A percentile compares a stretch with the other conserved stretches of the same genome.
phyloP scores from a whole-genome alignment of 2,797 vertebrate genomes.

The Lates japonicus region DNA sequence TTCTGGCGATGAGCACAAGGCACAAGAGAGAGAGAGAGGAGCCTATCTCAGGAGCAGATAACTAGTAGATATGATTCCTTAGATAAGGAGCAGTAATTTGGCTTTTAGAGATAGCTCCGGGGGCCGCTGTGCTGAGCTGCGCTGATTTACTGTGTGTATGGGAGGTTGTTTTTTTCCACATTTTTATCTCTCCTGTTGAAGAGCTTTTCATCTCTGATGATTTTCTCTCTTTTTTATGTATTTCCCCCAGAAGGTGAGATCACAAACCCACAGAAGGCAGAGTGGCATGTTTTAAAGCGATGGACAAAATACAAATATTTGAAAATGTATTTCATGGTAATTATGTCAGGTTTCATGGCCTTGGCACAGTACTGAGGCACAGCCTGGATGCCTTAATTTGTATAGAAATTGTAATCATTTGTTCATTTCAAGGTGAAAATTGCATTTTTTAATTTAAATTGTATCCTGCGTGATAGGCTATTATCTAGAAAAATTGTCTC shows the following conservation, averaged over 20 bases:
- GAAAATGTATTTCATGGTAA: constrained; percentile 99
- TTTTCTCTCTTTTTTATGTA: constrained; percentile 91
- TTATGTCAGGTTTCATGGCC: constrained; percentile 99
- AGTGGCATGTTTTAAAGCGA: constrained; percentile 95
- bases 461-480: constrained; percentile 99
- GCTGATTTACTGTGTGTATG: constrained; percentile 86
- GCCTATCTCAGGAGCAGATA: constrained; percentile 89
- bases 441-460: constrained; percentile 99
- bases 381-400: constrained; percentile 99
- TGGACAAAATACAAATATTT: constrained; percentile 99
- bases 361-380: constrained; percentile 96
- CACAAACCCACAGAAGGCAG: constrained; percentile 89
- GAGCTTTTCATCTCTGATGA: constrained; percentile 90
- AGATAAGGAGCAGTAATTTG: constrained; percentile 97
- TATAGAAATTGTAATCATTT: constrained; percentile 99
- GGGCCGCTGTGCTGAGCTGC: constrained; percentile 88
- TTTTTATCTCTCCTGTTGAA: constrained; percentile 93
- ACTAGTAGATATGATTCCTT: constrained; percentile 95
- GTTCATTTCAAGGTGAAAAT: constrained; percentile 99
- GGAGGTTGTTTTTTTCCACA: constrained; percentile 85
- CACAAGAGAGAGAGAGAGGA: constrained; percentile 73
- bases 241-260: constrained; percentile 96
- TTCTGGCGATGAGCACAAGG: constrained; percentile 84
- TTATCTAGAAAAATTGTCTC: constrained; percentile 99
- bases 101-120: constrained; percentile 94